Evolutionary conservation across 2,888 invertebrate genomes (phyloP), one percentile per base, ranked within the genome.

Genomic region (Cheilosia grossa): DNA sequence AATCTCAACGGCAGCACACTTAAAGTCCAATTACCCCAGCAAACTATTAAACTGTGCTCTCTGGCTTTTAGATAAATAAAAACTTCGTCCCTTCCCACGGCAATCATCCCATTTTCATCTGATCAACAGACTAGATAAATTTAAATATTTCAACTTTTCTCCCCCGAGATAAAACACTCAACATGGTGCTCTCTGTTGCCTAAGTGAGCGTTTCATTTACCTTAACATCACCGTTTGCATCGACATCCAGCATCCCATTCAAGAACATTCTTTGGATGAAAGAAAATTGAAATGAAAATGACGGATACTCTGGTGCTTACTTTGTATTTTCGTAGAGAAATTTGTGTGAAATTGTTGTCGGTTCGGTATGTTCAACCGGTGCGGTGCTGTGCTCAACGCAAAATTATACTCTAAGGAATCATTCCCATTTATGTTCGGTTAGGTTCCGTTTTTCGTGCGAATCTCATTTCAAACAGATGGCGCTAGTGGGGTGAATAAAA

Each of bases 201-300:
- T 73, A 61, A 73, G 51, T 73, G 72, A 73, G 63, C 63, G 54
- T 73, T 63, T 33, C 42, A 63, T 73, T 54, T 63, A 54, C 53
- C 63, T 73, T 54, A 33, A 17, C 56, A 56, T 56, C 10, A 10
- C 51, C 51, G 47, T 47, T 47, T 9, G 47, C 21, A 51, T 51
- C 13, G 21, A 21, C 24, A 24, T 13, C 10, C 24, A 44, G 7
- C 44, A n/a, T 7, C 44, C 44, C 17, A 51, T 51, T 51, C 24
- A 74, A 21, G 54, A 64, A 54, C 10, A 33, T 54, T 44, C 44
- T 49, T 40, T 54, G 27, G 63, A 63, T 63, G 33, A 56, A 64
- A 44, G 47, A 47, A 74, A 51, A 51, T 51, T 51, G 51, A 51
- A 51, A 51, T 51, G 51, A 74, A 74, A 74, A 64, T 74, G 51